These are phyloP conservation scores for Fulmarus glacialis DNA, from an alignment of 2,113 vertebrate genomes.

Conservation along the genomic window DNA sequence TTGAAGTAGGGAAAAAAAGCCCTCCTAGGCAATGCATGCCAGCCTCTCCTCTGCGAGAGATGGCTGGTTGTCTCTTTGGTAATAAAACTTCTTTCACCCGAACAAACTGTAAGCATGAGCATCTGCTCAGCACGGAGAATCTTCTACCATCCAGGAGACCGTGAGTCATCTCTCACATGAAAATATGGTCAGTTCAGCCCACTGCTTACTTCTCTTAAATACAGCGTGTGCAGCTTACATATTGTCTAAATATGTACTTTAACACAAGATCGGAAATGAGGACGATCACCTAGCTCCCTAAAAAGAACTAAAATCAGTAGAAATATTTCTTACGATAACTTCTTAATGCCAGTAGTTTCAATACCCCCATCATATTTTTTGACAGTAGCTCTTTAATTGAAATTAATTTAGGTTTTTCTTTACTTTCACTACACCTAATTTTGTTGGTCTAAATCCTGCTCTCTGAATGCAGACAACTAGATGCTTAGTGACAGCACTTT, in stretches of 20 bases:
- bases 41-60: background rate
- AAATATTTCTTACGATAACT: background rate
- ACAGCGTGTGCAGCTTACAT: background rate
- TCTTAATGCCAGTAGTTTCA: background rate
- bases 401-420: background rate
- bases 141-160: constrained; percentile 13
- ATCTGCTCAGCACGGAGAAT: constrained; percentile 29
- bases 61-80: background rate
- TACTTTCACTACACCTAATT: background rate
- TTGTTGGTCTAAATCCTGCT: background rate
- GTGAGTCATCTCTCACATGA: constrained; percentile 43
- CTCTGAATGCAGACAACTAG: background rate
- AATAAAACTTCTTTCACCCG: constrained; percentile 26
- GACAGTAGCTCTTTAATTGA: background rate
- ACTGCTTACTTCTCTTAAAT: constrained; percentile 1
- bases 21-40: background rate
- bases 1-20: background rate
- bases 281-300: background rate
- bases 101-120: background rate
- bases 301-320: background rate
- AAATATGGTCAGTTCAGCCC: constrained; percentile 46
- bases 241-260: background rate
- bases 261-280: background rate
- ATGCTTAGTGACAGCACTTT: background rate
- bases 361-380: background rate